These are phyloP conservation scores for Nasalis larvatus DNA, from an alignment of 2,113 vertebrate species.

Conservation along the genomic window DNA sequence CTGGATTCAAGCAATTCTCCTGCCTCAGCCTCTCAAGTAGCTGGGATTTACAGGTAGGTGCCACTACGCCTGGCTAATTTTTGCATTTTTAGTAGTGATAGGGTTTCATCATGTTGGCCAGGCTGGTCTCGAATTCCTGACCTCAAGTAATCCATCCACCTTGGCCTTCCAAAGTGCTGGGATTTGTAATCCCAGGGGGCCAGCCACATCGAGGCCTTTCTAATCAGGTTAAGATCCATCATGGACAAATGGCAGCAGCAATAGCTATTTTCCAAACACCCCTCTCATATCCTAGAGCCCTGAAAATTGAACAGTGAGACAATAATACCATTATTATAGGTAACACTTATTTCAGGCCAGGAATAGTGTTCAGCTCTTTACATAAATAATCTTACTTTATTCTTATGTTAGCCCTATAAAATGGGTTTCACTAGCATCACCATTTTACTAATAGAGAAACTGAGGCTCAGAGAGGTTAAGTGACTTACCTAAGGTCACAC, in stretches of 20 bases:
- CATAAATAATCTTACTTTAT: not conserved
- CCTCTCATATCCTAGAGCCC: not conserved
- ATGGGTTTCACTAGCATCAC: not conserved
- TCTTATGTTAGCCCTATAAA: not conserved
- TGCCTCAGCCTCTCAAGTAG: too few species aligned
- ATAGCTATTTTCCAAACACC: not conserved
- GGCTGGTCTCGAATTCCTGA: too few species aligned
- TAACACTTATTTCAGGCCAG: not conserved
- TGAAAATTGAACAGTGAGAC: not conserved
- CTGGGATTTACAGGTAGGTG: too few species aligned
- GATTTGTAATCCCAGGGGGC: too few species aligned
- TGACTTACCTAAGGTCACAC: not conserved
- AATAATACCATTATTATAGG: not conserved
- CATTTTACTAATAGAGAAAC: conserved; percentile 8
- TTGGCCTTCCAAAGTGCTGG: too few species aligned
- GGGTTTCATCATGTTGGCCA: too few species aligned
- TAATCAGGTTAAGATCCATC: not conserved
- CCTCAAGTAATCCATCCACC: too few species aligned
- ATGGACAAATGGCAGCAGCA: not conserved
- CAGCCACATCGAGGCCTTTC: not conserved
- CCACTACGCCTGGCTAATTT: too few species aligned
- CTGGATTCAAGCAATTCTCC: too few species aligned
- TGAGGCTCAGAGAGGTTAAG: not conserved
- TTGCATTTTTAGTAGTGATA: too few species aligned
- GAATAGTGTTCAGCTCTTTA: not conserved